A percentile compares a stretch with the other conserved stretches of the same genome.
These are phyloP conservation scores for Tamandua tetradactyla DNA, from an alignment of 2,797 vertebrate genomes.

Conservation along the genomic window DNA sequence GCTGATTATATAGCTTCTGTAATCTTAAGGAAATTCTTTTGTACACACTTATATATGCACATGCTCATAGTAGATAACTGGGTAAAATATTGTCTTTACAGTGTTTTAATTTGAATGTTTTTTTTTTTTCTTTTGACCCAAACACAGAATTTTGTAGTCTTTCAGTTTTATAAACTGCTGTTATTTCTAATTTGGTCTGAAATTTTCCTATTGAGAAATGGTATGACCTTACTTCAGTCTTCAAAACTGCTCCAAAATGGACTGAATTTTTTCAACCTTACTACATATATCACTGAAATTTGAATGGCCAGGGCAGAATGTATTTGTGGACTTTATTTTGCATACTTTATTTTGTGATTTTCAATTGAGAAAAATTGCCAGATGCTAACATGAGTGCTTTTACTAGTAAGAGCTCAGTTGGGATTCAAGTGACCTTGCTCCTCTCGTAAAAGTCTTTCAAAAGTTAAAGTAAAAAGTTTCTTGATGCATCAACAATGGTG, in stretches of 20 bases:
- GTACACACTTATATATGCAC: neutral
- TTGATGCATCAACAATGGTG: neutral
- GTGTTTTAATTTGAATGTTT: neutral
- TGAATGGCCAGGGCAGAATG: neutral
- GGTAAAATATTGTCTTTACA: neutral
- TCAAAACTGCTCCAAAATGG: conserved; percentile 54
- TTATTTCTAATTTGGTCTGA: neutral
- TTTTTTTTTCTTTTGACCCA: neutral
- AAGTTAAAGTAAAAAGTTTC: conserved; percentile 38
- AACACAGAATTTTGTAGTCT: neutral
- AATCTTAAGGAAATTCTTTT: neutral
- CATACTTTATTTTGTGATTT: conserved; percentile 31
- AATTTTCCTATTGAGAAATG: neutral
- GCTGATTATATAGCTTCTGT: neutral
- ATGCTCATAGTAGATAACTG: neutral
- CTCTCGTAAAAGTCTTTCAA: conserved; percentile 14
- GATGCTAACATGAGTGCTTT: conserved; percentile 15
- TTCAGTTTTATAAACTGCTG: neutral
- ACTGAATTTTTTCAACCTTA: conserved; percentile 57
- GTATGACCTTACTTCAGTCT: conserved; percentile 19
- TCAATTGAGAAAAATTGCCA: conserved; percentile 65
- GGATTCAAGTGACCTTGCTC: conserved; percentile 19
- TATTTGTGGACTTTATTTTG: conserved; percentile 45
- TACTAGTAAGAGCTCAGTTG: conserved; percentile 2
- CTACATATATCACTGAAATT: conserved; percentile 15